phyloP scores from a whole-genome alignment of 2,113 vertebrate genomes.

The Drymodes brunneopygia region DNA sequence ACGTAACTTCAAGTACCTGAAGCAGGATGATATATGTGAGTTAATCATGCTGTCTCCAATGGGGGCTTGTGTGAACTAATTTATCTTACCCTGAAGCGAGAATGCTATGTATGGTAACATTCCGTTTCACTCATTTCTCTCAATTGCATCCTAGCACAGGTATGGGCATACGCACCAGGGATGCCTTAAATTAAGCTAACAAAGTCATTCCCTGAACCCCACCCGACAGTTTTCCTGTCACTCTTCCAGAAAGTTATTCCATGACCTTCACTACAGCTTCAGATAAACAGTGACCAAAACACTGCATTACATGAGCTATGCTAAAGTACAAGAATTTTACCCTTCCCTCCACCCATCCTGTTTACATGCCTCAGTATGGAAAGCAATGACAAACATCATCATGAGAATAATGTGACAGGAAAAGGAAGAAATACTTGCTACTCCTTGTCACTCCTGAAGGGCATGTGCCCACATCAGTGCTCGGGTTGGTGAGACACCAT shows the following conservation, averaged over 20 bases:
- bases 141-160: neutral
- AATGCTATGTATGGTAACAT: neutral
- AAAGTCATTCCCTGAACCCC: neutral
- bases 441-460: neutral
- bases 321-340: neutral
- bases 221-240: neutral
- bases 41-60: neutral
- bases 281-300: neutral
- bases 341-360: neutral
- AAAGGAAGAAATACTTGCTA: neutral
- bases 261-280: neutral
- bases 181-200: neutral
- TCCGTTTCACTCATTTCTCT: neutral
- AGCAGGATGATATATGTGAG: neutral
- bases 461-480: neutral
- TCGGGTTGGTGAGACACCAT: accelerated
- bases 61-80: neutral
- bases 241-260: neutral
- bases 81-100: neutral
- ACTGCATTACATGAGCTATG: neutral
- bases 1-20: neutral
- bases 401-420: neutral
- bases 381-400: neutral
- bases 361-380: neutral
- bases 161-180: neutral